Evolutionary conservation across 2,888 invertebrate species (phyloP).

Genomic region (Caenorhabditis sp.): DNA sequence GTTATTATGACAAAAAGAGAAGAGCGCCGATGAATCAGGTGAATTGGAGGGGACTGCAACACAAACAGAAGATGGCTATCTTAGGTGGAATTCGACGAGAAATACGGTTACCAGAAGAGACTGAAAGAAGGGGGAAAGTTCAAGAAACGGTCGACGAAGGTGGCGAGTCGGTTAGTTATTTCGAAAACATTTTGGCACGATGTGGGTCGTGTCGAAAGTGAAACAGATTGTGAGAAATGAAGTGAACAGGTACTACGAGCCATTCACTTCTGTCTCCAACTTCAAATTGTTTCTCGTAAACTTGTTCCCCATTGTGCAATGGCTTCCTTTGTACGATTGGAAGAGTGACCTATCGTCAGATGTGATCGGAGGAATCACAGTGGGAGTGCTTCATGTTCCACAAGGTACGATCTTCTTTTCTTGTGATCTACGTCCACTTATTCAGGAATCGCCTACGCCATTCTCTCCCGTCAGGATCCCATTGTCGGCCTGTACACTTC

Average conservation of each 20-base stretch:
- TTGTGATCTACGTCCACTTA: neutral
- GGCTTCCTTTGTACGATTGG: slow-evolving; percentile 79
- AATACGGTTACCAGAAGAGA: slow-evolving; percentile 44
- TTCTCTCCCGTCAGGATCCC: slow-evolving; percentile 81
- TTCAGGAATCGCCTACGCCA: slow-evolving; percentile 81
- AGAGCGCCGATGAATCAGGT: slow-evolving; percentile 48
- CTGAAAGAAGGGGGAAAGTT: slow-evolving; percentile 36
- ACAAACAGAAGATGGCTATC: slow-evolving; percentile 48
- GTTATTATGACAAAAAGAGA: slow-evolving; percentile 26
- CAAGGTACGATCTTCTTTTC: slow-evolving; percentile 82
- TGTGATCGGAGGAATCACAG: slow-evolving; percentile 88
- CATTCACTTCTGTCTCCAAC: slow-evolving; percentile 56
- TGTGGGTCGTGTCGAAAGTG: slow-evolving; percentile 1
- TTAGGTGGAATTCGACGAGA: slow-evolving; percentile 54
- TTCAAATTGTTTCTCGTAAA: slow-evolving; percentile 55
- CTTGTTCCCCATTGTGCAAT: slow-evolving; percentile 77
- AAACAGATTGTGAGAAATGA: slow-evolving; percentile 22
- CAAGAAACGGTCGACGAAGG: slow-evolving; percentile 39
- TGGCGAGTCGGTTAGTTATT: slow-evolving; percentile 38
- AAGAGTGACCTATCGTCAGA: slow-evolving; percentile 84
- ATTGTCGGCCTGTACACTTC: slow-evolving; percentile 86
- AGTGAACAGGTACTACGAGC: slow-evolving; percentile 57
- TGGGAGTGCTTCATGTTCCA: slow-evolving; percentile 92
- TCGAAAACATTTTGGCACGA: neutral
- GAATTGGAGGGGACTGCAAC: neutral